phyloP scores from a whole-genome alignment of 1,140 invertebrate genomes.

The Brachionus manjavacas region DNA sequence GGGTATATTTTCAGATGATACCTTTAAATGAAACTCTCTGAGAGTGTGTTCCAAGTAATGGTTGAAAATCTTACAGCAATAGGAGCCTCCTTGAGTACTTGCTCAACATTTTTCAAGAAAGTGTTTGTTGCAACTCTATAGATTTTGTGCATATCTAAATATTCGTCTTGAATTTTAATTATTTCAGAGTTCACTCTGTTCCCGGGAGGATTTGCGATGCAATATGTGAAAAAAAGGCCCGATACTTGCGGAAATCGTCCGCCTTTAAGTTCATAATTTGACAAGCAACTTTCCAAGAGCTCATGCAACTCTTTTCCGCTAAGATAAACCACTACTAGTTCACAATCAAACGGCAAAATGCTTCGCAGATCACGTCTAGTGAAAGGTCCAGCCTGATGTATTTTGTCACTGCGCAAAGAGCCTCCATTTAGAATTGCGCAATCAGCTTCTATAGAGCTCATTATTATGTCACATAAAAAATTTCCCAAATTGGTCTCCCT shows the following conservation, averaged over 20 bases:
- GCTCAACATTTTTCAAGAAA: conserved; percentile 30
- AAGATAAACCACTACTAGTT: conserved; percentile 65
- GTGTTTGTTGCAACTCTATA: conserved; percentile 24
- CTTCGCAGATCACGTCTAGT: conserved; percentile 73
- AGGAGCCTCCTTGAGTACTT: not conserved
- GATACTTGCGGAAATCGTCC: conserved; percentile 68
- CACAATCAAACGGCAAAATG: conserved; percentile 77
- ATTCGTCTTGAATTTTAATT: conserved; percentile 77
- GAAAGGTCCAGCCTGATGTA: conserved; percentile 72
- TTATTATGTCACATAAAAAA: conserved; percentile 79
- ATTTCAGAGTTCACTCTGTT: conserved; percentile 66
- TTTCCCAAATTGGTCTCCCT: conserved; percentile 82
- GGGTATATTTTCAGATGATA: conserved; percentile 19
- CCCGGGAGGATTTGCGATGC: conserved; percentile 66
- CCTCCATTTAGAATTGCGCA: conserved; percentile 79
- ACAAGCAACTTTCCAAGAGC: not conserved
- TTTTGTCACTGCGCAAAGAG: conserved; percentile 71
- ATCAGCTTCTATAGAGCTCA: conserved; percentile 75
- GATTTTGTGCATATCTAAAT: conserved; percentile 66
- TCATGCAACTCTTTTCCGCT: conserved; percentile 59
- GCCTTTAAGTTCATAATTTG: conserved; percentile 20
- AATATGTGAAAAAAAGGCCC: conserved; percentile 19
- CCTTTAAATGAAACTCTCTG: not conserved
- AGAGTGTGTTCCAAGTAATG: too few species aligned
- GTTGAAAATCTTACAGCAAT: too few species aligned